These are phyloP conservation scores for Carollia perspicillata DNA, from an alignment of 2,113 vertebrate genomes.

Conservation along the genomic window DNA sequence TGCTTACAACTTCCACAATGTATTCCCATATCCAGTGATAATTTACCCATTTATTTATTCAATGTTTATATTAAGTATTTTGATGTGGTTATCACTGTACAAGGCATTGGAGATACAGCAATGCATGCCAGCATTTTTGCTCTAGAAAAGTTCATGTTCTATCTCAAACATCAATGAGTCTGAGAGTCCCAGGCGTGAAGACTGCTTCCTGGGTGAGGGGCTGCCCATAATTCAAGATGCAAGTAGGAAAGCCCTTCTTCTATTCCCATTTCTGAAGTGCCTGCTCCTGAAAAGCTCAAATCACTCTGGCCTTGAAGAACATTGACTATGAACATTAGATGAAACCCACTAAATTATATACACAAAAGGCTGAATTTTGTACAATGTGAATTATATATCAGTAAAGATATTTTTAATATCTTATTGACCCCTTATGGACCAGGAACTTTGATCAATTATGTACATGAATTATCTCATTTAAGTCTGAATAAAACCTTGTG, in stretches of 20 bases:
- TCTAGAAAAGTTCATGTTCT: too few species aligned
- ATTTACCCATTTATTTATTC: too few species aligned
- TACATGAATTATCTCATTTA: neutral
- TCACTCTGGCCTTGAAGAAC: constrained; percentile 91
- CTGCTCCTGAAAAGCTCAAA: too few species aligned
- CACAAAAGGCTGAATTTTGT: neutral
- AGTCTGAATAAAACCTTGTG: neutral
- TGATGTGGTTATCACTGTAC: neutral
- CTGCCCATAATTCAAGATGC: too few species aligned
- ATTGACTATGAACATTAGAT: constrained; percentile 92
- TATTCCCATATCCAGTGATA: too few species aligned
- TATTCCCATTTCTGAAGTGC: too few species aligned
- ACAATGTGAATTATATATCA: constrained; percentile 1
- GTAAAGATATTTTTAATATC: neutral
- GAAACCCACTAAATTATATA: neutral
- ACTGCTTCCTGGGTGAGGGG: too few species aligned
- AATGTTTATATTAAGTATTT: neutral
- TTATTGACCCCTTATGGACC: neutral
- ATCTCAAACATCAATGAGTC: too few species aligned
- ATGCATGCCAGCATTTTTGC: neutral
- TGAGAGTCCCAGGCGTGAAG: too few species aligned
- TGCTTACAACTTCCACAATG: too few species aligned
- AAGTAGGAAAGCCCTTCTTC: too few species aligned
- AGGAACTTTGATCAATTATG: neutral
- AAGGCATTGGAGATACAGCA: neutral